Evolutionary conservation across 2,888 invertebrate genomes (phyloP).

Genomic region (Caenorhabditis sp.): DNA sequence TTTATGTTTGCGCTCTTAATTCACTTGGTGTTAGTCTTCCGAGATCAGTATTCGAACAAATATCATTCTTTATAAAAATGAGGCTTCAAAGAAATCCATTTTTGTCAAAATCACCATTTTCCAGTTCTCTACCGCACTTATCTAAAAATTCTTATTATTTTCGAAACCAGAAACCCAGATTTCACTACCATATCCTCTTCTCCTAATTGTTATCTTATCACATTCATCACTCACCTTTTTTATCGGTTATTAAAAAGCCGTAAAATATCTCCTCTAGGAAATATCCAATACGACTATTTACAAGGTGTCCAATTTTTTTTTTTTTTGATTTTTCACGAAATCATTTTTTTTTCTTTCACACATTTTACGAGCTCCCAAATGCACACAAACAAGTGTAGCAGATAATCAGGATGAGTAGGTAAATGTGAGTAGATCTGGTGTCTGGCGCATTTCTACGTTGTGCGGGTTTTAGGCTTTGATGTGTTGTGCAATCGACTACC

Average conservation of each 20-base stretch:
- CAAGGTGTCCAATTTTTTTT: neutral
- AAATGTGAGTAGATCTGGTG: neutral
- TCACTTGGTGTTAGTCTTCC: too few relatives aligned
- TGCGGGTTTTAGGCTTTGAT: neutral
- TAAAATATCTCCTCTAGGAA: neutral
- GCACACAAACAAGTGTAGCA: neutral
- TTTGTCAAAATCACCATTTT: conserved; percentile 13
- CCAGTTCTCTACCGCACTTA: too few relatives aligned
- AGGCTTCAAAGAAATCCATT: neutral
- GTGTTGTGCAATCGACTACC: neutral
- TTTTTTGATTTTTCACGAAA: too few relatives aligned
- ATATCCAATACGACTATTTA: neutral
- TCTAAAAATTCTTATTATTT: too few relatives aligned
- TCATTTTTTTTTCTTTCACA: neutral
- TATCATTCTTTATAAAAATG: too few relatives aligned
- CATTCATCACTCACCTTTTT: neutral
- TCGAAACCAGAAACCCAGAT: too few relatives aligned
- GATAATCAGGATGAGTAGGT: too few relatives aligned
- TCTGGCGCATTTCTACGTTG: neutral
- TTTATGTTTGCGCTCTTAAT: too few relatives aligned
- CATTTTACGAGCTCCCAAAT: neutral
- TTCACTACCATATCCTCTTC: too few relatives aligned
- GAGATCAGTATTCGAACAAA: too few relatives aligned
- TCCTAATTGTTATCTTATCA: neutral
- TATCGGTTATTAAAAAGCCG: conserved; percentile 1